Percentiles rank a stretch among this genome's conserved stretches.
phyloP scores from a whole-genome alignment of 2,797 vertebrate genomes.

The Columba guinea region DNA sequence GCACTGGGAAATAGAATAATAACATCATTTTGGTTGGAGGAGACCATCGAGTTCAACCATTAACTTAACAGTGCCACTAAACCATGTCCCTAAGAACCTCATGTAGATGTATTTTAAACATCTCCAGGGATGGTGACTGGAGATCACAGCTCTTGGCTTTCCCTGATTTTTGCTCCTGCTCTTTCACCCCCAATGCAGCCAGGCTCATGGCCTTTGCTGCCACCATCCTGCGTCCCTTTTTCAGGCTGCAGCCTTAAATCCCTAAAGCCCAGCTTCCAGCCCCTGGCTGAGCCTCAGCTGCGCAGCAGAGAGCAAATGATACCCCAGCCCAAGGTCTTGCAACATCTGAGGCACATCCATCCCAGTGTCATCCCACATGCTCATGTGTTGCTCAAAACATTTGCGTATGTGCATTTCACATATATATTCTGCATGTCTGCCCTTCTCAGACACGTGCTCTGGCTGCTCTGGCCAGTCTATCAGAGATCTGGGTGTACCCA shows the following conservation, averaged over 20 bases:
- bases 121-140: too few relatives aligned
- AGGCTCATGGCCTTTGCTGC: not conserved
- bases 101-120: too few relatives aligned
- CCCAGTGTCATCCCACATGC: fast-evolving
- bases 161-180: not conserved
- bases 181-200: not conserved
- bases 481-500: not conserved
- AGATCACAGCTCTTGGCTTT: not conserved
- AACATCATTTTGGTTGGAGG: too few relatives aligned
- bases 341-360: not conserved
- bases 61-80: too few relatives aligned
- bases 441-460: not conserved
- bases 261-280: not conserved
- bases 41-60: too few relatives aligned
- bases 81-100: too few relatives aligned
- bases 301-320: not conserved
- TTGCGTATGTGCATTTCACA: not conserved
- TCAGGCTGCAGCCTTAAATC: not conserved
- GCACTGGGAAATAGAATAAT: not conserved
- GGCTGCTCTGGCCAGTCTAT: not conserved
- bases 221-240: not conserved
- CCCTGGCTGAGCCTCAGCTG: not conserved
- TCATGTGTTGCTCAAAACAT: fast-evolving
- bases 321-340: not conserved
- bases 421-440: not conserved